Base-by-base conservation (phyloP, 2,888 invertebrate genomes). In the Resseliella maxima region DNA sequence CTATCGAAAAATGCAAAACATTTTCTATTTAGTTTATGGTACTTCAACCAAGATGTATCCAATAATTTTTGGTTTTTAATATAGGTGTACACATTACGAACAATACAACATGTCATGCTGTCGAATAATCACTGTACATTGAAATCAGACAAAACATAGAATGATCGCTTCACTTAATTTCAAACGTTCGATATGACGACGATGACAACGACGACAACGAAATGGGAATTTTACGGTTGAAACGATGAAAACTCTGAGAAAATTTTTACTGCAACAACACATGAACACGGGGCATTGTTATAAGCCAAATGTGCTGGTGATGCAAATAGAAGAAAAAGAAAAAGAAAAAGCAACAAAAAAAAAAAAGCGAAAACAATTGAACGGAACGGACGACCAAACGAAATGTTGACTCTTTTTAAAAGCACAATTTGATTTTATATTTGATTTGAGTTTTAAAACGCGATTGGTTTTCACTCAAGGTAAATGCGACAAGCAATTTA, bases 381-480 rank as follows among this genome's bases (percentile, higher is more conserved):
- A n/a, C n/a, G n/a, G n/a, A n/a, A n/a, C n/a, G n/a, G n/a, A n/a
- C n/a, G n/a, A n/a, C n/a, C n/a, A n/a, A n/a, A n/a, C n/a, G n/a
- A n/a, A n/a, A n/a, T n/a, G 35, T 72, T 15, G 72, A 72, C 12
- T 35, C 15, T 15, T 72, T 72, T 31, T 31, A 5, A 31, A 72
- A 72, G 72, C 31, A 31, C 72, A 72, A 72, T 72, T 72, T 72
- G 72, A 72, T 72, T 72, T 31, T 72, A 15, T 72, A 72, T 72
- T 72, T 72, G 72, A 72, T 72, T 72, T 31, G 31, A 72, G 72
- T 72, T 72, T 72, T 15, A 27, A 72, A 72, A 72, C 31, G 72
- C 31, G 72, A 72, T 72, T 72, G 72, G 72, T 35, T 72, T 72
- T 72, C 72, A 72, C 35, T 72, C 72, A 72, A 72, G 72, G 72